These are phyloP conservation scores for Percopsis transmontana DNA, from an alignment of 2,113 vertebrate species.

Conservation along the genomic window DNA sequence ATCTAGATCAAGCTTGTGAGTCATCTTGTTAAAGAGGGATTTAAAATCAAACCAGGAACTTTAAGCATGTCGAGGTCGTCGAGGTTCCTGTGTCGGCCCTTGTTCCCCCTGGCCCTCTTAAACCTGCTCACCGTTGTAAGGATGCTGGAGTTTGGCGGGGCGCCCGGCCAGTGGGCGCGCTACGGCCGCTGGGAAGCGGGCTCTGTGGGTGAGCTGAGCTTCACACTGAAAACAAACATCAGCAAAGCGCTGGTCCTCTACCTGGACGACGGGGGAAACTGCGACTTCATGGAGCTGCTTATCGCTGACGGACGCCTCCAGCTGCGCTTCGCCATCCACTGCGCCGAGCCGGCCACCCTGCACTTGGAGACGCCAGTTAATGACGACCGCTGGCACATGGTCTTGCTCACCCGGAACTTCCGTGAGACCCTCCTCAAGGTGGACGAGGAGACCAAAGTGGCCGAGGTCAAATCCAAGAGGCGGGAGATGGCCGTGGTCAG, in stretches of 20 bases:
- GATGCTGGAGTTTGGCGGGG: slow-evolving; percentile 87
- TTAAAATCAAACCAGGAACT: slow-evolving; percentile 3
- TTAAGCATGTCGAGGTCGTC: slow-evolving; percentile 64
- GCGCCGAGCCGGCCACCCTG: slow-evolving; percentile 86
- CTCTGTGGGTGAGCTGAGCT: slow-evolving; percentile 87
- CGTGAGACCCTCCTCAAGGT: slow-evolving; percentile 87
- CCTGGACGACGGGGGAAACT: slow-evolving; percentile 92
- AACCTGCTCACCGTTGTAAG: slow-evolving; percentile 53
- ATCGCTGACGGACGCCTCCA: slow-evolving; percentile 84
- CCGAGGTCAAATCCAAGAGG: slow-evolving; percentile 88
- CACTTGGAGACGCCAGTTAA: slow-evolving; percentile 82
- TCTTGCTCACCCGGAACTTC: slow-evolving; percentile 87
- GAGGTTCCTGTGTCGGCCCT: slow-evolving; percentile 61
- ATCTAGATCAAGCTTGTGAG: not conserved
- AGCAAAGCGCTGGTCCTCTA: slow-evolving; percentile 89
- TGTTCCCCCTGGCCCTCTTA: slow-evolving; percentile 66
- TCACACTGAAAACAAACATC: slow-evolving; percentile 89
- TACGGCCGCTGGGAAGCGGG: slow-evolving; percentile 90
- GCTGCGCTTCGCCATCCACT: slow-evolving; percentile 90
- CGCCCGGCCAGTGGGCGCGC: slow-evolving; percentile 90
- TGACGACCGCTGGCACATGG: slow-evolving; percentile 94
- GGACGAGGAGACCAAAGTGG: slow-evolving; percentile 86
- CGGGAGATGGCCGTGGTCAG: slow-evolving; percentile 91
- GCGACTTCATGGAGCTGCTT: slow-evolving; percentile 92
- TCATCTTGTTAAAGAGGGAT: slow-evolving; percentile 26